phyloP scores from a whole-genome alignment of 2,888 invertebrate species.

The Drepana falcataria region DNA sequence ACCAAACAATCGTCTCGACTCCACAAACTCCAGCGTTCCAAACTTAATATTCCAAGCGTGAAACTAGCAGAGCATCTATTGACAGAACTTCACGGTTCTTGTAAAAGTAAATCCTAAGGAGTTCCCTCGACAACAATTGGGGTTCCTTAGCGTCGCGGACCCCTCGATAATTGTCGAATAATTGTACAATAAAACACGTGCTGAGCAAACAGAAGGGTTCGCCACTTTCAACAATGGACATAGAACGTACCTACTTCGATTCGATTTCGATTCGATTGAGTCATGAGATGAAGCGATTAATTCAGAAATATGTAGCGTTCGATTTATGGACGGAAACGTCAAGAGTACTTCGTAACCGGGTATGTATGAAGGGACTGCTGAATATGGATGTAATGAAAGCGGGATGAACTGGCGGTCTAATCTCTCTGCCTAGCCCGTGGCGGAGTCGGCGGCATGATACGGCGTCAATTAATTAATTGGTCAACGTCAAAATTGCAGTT shows the following conservation, averaged over 20 bases:
- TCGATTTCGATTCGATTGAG: conserved; percentile 16
- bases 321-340: too few relatives aligned
- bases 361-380: too few relatives aligned
- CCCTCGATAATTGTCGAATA: conserved; percentile 61
- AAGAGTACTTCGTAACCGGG: too few relatives aligned
- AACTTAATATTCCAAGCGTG: background rate
- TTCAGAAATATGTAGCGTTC: background rate
- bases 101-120: background rate
- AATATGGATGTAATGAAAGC: too few relatives aligned
- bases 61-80: background rate
- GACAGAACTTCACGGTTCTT: background rate
- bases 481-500: too few relatives aligned
- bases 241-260: conserved; percentile 34
- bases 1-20: too few relatives aligned
- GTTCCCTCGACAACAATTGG: conserved; percentile 27
- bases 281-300: conserved; percentile 15
- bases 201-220: conserved; percentile 61
- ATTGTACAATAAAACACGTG: conserved; percentile 74
- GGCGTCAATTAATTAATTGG: too few relatives aligned
- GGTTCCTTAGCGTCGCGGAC: conserved; percentile 53
- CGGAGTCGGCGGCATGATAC: too few relatives aligned
- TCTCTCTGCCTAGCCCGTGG: too few relatives aligned
- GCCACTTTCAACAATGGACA: conserved; percentile 42
- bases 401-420: too few relatives aligned
- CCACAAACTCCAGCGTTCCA: too few relatives aligned